phyloP scores from a whole-genome alignment of 2,888 invertebrate genomes.

The Tiliacea citrago region DNA sequence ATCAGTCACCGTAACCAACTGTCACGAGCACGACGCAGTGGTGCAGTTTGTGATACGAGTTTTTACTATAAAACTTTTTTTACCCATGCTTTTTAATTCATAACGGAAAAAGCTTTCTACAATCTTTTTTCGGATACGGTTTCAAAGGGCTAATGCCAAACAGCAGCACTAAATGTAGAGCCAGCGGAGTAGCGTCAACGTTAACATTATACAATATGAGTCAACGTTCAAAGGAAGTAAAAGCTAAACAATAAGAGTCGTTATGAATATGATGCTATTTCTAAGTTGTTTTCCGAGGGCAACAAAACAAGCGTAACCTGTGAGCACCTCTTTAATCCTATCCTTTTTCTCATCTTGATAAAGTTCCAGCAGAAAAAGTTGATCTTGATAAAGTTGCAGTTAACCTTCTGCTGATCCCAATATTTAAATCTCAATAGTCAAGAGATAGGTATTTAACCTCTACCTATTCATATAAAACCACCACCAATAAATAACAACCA shows the following conservation, averaged over 20 bases:
- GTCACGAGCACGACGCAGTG: slow-evolving; percentile 32
- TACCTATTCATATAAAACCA: no score
- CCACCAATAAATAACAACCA: neutral
- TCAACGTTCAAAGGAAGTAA: slow-evolving; percentile 32
- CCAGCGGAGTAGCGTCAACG: neutral
- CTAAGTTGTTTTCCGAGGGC: slow-evolving; percentile 1
- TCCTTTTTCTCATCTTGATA: slow-evolving; percentile 20
- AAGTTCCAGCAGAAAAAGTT: no score
- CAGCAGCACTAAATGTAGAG: slow-evolving; percentile 2
- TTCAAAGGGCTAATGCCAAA: slow-evolving; percentile 14
- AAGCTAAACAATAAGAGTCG: slow-evolving; percentile 31
- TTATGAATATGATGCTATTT: slow-evolving; percentile 29
- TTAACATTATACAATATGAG: slow-evolving; percentile 14
- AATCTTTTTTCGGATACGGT: neutral
- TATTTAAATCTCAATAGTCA: slow-evolving; percentile 4
- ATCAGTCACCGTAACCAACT: slow-evolving; percentile 55
- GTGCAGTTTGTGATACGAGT: slow-evolving; percentile 25
- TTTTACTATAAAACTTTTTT: slow-evolving; percentile 19
- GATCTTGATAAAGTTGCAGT: slow-evolving; percentile 17
- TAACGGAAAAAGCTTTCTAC: slow-evolving; percentile 10
- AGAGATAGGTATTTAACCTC: neutral
- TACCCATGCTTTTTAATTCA: slow-evolving; percentile 16
- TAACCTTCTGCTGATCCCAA: neutral
- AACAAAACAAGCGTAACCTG: slow-evolving; percentile 1
- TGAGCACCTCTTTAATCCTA: neutral